These are phyloP conservation scores for Phocides pigmalion DNA, from an alignment of 1,140 invertebrate species.

Conservation along the genomic window DNA sequence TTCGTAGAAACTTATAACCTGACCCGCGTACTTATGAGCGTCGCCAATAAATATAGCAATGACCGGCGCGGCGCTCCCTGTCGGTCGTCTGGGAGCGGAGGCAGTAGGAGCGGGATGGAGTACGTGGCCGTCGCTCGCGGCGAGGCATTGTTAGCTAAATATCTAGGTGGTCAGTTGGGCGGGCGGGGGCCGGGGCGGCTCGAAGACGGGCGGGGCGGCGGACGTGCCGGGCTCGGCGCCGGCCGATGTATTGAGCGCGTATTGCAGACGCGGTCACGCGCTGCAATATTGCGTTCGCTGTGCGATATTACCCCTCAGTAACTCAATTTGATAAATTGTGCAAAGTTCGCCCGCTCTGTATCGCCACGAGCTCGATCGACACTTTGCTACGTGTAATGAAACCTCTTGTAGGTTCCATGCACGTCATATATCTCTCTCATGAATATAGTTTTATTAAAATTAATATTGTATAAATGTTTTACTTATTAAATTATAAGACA, in stretches of 20 bases:
- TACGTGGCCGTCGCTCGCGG: conserved; percentile 55
- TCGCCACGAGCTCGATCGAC: conserved; percentile 65
- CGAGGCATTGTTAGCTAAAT: conserved; percentile 81
- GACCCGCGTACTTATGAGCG: conserved; percentile 84
- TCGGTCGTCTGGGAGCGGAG: conserved; percentile 42
- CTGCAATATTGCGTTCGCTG: conserved; percentile 83
- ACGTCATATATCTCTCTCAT: not conserved
- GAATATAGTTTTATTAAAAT: not conserved
- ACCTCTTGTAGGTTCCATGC: conserved; percentile 40
- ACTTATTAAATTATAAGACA: too few species aligned
- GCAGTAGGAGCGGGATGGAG: conserved; percentile 63
- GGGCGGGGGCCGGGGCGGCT: conserved; percentile 61
- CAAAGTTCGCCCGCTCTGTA: conserved; percentile 73
- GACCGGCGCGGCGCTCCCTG: conserved; percentile 70
- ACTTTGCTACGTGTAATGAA: conserved; percentile 59
- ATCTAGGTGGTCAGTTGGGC: conserved; percentile 80
- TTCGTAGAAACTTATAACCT: conserved; percentile 83
- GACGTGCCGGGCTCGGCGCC: conserved; percentile 80
- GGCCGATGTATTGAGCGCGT: conserved; percentile 84
- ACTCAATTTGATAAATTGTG: conserved; percentile 83
- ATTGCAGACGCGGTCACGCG: conserved; percentile 82
- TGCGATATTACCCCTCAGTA: conserved; percentile 81
- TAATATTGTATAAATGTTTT: too few species aligned
- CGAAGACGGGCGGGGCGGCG: conserved; percentile 61
- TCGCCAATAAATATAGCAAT: conserved; percentile 84